Evolutionary conservation across 2,888 invertebrate genomes (phyloP).

Genomic region (Aphodius sticticus): DNA sequence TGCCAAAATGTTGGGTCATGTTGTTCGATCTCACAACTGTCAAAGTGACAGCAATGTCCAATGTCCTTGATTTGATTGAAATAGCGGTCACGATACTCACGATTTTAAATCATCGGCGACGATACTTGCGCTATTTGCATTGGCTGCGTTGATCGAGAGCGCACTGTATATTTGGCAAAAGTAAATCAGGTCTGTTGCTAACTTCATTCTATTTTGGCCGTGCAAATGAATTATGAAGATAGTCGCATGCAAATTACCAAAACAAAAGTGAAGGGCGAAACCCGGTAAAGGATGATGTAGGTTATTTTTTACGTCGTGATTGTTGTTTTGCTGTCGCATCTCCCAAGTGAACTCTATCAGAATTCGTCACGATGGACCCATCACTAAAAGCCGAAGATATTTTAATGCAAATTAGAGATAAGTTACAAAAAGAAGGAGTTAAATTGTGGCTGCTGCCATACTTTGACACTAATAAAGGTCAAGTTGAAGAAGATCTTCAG

Average conservation of each 20-base stretch:
- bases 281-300: background rate
- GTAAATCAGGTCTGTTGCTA: background rate
- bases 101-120: no score
- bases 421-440: constrained; percentile 71
- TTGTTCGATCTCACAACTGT: no score
- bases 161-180: no score
- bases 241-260: background rate
- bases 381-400: constrained; percentile 65
- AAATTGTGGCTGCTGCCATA: constrained; percentile 83
- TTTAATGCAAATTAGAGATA: constrained; percentile 71
- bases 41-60: no score
- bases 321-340: background rate
- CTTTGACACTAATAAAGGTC: constrained; percentile 62
- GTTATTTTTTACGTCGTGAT: constrained; percentile 16
- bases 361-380: constrained; percentile 40
- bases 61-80: no score
- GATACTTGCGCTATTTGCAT: no score
- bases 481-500: constrained; percentile 61
- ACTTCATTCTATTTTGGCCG: background rate
- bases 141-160: no score
- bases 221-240: background rate
- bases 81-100: no score
- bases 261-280: background rate
- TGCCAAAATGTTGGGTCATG: no score
- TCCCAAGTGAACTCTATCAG: background rate